Percentiles rank a stretch among this genome's conserved stretches.
These are phyloP conservation scores for Paradoxurus hermaphroditus DNA, from an alignment of 2,113 vertebrate genomes.

Conservation along the genomic window DNA sequence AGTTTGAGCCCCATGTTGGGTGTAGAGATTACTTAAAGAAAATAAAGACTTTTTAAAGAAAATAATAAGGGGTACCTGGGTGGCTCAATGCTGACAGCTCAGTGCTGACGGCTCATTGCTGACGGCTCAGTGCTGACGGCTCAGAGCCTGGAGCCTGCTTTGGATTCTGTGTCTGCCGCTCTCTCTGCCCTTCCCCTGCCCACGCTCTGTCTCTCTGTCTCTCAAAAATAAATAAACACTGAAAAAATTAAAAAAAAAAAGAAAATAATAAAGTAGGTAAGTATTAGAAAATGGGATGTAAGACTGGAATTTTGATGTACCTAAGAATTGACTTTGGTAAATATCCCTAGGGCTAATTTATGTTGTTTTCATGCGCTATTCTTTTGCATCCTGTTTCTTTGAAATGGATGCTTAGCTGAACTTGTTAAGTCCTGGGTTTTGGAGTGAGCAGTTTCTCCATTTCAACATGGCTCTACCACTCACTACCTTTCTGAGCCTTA, in stretches of 20 bases:
- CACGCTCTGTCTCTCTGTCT: too few species aligned
- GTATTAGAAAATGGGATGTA: neutral
- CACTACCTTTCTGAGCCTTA: neutral
- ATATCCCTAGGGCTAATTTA: neutral
- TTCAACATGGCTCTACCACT: neutral
- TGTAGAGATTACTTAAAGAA: neutral
- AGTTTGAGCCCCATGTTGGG: neutral
- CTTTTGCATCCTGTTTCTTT: neutral
- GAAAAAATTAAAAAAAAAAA: too few species aligned
- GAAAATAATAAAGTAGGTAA: neutral
- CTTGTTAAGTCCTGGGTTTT: neutral
- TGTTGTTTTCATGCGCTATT: neutral
- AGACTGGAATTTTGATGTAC: neutral
- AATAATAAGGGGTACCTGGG: too few species aligned
- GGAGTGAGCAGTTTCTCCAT: neutral
- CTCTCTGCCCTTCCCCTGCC: too few species aligned
- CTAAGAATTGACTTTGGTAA: neutral
- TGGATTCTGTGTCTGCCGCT: too few species aligned
- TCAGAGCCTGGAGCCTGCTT: too few species aligned
- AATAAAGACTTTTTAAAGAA: neutral
- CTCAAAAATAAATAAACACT: neutral
- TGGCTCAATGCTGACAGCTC: too few species aligned
- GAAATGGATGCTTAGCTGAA: neutral
- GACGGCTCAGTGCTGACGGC: too few species aligned
- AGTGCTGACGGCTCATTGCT: too few species aligned